Evolutionary conservation across 2,888 invertebrate genomes (phyloP).

Genomic region (Argyresthia albistria): DNA sequence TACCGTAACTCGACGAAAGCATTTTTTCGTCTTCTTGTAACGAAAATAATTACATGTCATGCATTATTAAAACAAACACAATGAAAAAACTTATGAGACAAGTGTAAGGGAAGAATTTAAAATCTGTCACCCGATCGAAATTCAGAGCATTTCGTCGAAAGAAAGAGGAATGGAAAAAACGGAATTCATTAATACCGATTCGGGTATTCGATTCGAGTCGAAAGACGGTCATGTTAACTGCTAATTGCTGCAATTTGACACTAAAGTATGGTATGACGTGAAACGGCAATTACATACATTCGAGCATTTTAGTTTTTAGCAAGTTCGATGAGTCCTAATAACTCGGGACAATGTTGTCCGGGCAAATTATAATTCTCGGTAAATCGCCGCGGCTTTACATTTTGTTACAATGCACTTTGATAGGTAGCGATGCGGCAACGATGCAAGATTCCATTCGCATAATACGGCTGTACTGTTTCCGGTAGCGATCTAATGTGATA

Average conservation of each 20-base stretch:
- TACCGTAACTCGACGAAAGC: constrained; percentile 33
- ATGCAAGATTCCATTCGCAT: too few species aligned
- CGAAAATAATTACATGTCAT: constrained; percentile 61
- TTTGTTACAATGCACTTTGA: too few species aligned
- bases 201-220: constrained; percentile 38
- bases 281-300: constrained; percentile 6
- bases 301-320: background rate
- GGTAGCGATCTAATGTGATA: too few species aligned
- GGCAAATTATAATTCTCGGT: too few species aligned
- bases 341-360: too few species aligned
- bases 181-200: constrained; percentile 58
- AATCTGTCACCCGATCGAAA: constrained; percentile 67
- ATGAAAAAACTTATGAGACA: constrained; percentile 40
- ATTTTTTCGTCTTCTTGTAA: constrained; percentile 36
- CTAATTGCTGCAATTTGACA: constrained; percentile 47
- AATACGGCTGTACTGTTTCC: too few species aligned
- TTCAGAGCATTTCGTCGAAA: constrained; percentile 54
- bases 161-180: constrained; percentile 45
- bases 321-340: background rate
- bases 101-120: constrained; percentile 69
- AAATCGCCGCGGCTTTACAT: too few species aligned
- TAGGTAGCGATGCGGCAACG: too few species aligned
- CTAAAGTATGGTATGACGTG: constrained; percentile 24
- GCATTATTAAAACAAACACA: constrained; percentile 60
- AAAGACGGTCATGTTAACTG: constrained; percentile 22